Evolutionary conservation across 2,888 invertebrate species (phyloP), one percentile per base, ranked within the genome.

Genomic region (Pandemis heparana): DNA sequence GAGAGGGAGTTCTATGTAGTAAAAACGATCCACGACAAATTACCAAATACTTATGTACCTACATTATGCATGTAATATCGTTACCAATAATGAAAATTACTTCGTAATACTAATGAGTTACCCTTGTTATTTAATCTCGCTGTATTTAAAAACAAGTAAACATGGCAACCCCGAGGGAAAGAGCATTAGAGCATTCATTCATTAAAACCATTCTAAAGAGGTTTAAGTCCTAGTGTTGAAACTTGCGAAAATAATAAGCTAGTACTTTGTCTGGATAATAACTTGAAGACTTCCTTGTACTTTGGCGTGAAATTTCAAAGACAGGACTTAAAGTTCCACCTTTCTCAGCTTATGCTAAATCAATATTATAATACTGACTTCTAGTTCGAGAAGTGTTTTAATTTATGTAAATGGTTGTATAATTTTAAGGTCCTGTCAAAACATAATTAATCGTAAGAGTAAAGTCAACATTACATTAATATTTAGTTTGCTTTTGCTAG

Each of bases 251-350:
- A 39, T 39, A 39, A 39, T 60, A 51, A 65, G 38, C 48, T 51
- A 18, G 16, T 39, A 53, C 72, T 62, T 72, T 72, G 67, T 67
- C 53, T 7, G 61, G 61, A 53, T 64, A 32, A 65, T 41, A 62
- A 67, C 38, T 62, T 67, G 1, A 38, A 62, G 39, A 51, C 53
- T 43, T 51, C 67, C 59, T 16, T 66, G 48, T 41, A 53, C 61
- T 62, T 32, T 5, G 14, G 51, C 32, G 66, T 66, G 66, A 62
- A 67, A 43, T 67, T 56, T 51, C 23, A 8, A n/a, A 65, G 41
- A 18, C 38, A 39, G 32, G 66, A 62, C 43, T 67, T 62, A 53
- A 67, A 60, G 60, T 72, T 61, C 41, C 61, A 16, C 46, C 41
- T 51, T 38, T 53, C 60, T 7, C 41, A 67, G 61, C 67, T 66